phyloP scores from a whole-genome alignment of 2,113 vertebrate species.

The Dasypus novemcinctus region DNA sequence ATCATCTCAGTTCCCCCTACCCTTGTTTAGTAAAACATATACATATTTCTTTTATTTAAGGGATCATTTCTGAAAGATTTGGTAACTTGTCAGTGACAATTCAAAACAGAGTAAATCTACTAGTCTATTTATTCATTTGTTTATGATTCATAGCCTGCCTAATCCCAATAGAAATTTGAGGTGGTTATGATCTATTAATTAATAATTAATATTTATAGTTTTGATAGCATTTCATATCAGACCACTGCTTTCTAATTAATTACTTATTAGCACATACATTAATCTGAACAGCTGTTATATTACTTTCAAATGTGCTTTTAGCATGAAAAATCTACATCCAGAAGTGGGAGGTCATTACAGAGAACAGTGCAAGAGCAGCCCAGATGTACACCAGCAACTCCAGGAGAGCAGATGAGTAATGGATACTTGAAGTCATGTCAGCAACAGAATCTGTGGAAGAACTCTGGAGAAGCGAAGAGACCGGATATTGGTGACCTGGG shows the following conservation, averaged over 20 bases:
- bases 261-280: constrained; percentile 62
- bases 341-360: constrained; percentile 75
- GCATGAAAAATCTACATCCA: constrained; percentile 69
- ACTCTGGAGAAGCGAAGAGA: constrained; percentile 78
- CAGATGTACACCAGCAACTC: constrained; percentile 73
- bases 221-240: constrained; percentile 50
- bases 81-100: constrained; percentile 45
- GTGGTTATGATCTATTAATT: constrained; percentile 51
- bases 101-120: constrained; percentile 39
- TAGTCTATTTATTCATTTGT: not conserved
- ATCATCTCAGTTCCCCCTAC: not conserved
- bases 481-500: constrained; percentile 78
- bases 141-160: constrained; percentile 50
- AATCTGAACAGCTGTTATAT: constrained; percentile 63
- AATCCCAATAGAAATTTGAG: constrained; percentile 29
- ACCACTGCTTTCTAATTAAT: constrained; percentile 45
- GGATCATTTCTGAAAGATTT: constrained; percentile 29
- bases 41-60: not conserved
- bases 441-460: constrained; percentile 79
- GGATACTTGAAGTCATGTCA: constrained; percentile 75
- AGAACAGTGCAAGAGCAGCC: constrained; percentile 77
- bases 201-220: constrained; percentile 57
- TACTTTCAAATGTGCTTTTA: constrained; percentile 67
- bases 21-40: constrained; percentile 15
- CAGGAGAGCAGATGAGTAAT: constrained; percentile 74